phyloP scores from a whole-genome alignment of 1,140 invertebrate genomes.

The Euura saliciscinereae region DNA sequence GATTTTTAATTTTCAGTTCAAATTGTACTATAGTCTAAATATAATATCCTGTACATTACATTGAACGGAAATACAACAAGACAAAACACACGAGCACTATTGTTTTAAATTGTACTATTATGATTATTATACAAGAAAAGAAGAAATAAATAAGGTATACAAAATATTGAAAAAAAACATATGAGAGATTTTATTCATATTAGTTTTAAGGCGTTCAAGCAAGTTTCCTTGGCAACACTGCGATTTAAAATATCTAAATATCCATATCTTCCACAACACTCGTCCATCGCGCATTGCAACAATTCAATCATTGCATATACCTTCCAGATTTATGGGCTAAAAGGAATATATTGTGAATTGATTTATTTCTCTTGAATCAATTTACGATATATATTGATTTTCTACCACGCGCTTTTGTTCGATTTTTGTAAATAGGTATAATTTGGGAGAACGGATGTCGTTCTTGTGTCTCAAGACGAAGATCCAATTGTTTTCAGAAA shows the following conservation, averaged over 20 bases:
- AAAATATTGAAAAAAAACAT: slow-evolving; percentile 51
- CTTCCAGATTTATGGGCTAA: too few relatives aligned
- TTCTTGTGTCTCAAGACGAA: too few relatives aligned
- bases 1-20: slow-evolving; percentile 56
- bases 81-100: slow-evolving; percentile 50
- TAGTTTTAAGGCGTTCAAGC: neutral
- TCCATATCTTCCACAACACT: slow-evolving; percentile 37
- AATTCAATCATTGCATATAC: too few relatives aligned
- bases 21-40: slow-evolving; percentile 60
- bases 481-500: too few relatives aligned
- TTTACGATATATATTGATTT: too few relatives aligned
- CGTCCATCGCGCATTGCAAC: too few relatives aligned
- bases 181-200: slow-evolving; percentile 53
- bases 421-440: too few relatives aligned
- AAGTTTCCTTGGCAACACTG: neutral
- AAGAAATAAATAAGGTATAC: slow-evolving; percentile 56
- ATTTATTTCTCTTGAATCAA: too few relatives aligned
- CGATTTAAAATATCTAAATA: slow-evolving; percentile 18
- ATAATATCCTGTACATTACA: slow-evolving; percentile 60
- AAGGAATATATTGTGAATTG: too few relatives aligned
- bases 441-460: too few relatives aligned
- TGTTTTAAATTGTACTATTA: slow-evolving; percentile 59
- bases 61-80: slow-evolving; percentile 13
- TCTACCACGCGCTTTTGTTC: too few relatives aligned
- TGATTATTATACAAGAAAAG: slow-evolving; percentile 57